phyloP scores from a whole-genome alignment of 2,888 invertebrate genomes.

The Mesorhabditis sp. region DNA sequence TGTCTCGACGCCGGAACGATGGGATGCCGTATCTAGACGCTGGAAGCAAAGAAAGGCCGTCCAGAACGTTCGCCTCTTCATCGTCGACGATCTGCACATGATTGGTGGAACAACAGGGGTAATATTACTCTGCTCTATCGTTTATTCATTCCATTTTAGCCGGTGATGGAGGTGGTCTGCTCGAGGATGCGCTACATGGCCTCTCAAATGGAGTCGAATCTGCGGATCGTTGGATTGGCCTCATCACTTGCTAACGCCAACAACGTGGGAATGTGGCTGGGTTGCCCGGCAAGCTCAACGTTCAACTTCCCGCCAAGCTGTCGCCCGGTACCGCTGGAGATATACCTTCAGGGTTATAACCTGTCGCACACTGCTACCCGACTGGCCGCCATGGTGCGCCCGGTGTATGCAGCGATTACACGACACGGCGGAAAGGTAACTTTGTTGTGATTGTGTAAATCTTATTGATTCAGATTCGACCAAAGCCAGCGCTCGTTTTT shows the following conservation, averaged over 20 bases:
- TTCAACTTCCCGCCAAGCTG: slow-evolving; percentile 99
- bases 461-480: slow-evolving; percentile 53
- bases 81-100: slow-evolving; percentile 88
- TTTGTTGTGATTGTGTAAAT: too few species aligned
- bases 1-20: slow-evolving; percentile 64
- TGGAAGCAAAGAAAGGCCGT: slow-evolving; percentile 99
- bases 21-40: slow-evolving; percentile 93
- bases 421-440: slow-evolving; percentile 61
- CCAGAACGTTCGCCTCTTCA: slow-evolving; percentile 89
- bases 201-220: slow-evolving; percentile 71
- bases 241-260: slow-evolving; percentile 89
- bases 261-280: slow-evolving; percentile 46
- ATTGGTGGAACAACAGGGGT: slow-evolving; percentile 65
- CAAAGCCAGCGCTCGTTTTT: slow-evolving; percentile 82
- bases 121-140: neutral
- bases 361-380: slow-evolving; percentile 94
- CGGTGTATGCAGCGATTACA: slow-evolving; percentile 73
- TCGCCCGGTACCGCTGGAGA: slow-evolving; percentile 84
- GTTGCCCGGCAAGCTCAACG: slow-evolving; percentile 84
- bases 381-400: slow-evolving; percentile 94
- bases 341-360: slow-evolving; percentile 94
- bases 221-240: slow-evolving; percentile 79
- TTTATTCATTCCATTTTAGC: slow-evolving; percentile 60
- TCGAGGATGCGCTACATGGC: slow-evolving; percentile 86
- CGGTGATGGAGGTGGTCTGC: slow-evolving; percentile 88